Percentiles rank a stretch among this genome's conserved stretches.
These are phyloP conservation scores for Epinotia nisella DNA, from an alignment of 2,888 invertebrate genomes.

Conservation along the genomic window DNA sequence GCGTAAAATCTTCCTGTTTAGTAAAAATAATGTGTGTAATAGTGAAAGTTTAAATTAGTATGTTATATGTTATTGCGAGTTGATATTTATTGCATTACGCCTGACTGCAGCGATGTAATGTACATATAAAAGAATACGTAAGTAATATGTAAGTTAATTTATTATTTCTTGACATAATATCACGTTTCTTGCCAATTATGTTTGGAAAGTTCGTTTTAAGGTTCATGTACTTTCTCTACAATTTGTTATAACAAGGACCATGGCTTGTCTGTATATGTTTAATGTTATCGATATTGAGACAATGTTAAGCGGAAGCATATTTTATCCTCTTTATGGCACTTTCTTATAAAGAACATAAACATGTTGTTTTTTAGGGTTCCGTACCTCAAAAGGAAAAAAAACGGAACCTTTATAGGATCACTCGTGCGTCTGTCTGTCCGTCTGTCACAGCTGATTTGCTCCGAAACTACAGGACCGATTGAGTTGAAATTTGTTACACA, in stretches of 20 bases:
- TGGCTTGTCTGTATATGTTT: slow-evolving; percentile 11
- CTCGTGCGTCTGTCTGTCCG: too few species aligned
- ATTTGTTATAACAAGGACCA: slow-evolving; percentile 33
- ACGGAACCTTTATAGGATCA: too few species aligned
- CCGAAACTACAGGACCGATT: too few species aligned
- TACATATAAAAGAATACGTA: background rate
- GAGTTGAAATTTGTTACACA: too few species aligned
- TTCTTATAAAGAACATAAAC: slow-evolving; percentile 19
- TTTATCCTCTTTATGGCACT: slow-evolving; percentile 18
- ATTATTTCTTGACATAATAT: slow-evolving; percentile 8
- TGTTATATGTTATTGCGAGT: too few species aligned
- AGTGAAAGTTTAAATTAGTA: too few species aligned
- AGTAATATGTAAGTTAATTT: background rate
- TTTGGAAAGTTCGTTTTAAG: slow-evolving; percentile 30
- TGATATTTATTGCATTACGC: background rate
- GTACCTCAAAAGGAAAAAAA: too few species aligned
- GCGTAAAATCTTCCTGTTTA: too few species aligned
- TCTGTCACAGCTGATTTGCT: too few species aligned
- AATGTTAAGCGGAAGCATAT: slow-evolving; percentile 21
- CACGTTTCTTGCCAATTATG: slow-evolving; percentile 3
- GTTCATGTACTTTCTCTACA: slow-evolving; percentile 27
- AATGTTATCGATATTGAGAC: slow-evolving; percentile 21
- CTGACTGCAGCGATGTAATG: background rate
- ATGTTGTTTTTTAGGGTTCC: background rate
- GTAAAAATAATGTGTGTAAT: too few species aligned